Conservation (phyloP, 2,797 vertebrate genomes). For the Chanos chanos region DNA sequence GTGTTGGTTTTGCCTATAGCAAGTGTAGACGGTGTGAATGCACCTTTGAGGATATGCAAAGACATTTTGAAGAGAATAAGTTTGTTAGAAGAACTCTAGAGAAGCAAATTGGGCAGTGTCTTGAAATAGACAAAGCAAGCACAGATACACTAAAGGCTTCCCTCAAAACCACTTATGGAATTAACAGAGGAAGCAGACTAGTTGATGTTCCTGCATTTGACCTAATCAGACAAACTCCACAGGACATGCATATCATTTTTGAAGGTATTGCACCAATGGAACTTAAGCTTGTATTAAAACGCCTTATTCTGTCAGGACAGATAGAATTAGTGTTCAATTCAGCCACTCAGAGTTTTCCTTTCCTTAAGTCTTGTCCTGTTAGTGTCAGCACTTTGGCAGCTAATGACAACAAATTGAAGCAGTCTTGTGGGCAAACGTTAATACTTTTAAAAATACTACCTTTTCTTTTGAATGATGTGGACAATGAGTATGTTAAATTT, state of each 20-base stretch:
- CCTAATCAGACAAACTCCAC: constrained; percentile 19
- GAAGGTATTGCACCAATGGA: constrained; percentile 16
- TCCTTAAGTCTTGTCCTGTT: constrained; percentile 1
- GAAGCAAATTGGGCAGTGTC: constrained; percentile 13
- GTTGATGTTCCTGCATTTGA: constrained; percentile 11
- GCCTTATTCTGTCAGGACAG: constrained; percentile 17
- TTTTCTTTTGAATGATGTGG: neutral
- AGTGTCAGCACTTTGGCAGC: constrained; percentile 1
- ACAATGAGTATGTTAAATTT: neutral
- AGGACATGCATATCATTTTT: constrained; percentile 25
- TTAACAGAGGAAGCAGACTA: constrained; percentile 11
- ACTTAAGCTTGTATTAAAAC: constrained; percentile 21
- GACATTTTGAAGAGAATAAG: constrained; percentile 13
- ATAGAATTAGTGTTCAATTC: constrained; percentile 12
- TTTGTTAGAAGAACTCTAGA: constrained; percentile 24
- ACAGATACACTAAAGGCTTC: constrained; percentile 11
- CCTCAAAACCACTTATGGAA: constrained; percentile 1
- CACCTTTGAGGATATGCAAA: constrained; percentile 27
- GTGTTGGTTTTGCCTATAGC: constrained; percentile 18
- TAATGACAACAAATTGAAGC: constrained; percentile 21
- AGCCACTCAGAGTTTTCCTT: constrained; percentile 7
- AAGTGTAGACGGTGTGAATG: constrained; percentile 32
- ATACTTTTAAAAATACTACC: constrained; percentile 9
- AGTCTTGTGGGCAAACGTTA: constrained; percentile 15
- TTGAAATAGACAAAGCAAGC: constrained; percentile 16